phyloP scores from a whole-genome alignment of 1,140 invertebrate species.

The Lethocerus indicus region DNA sequence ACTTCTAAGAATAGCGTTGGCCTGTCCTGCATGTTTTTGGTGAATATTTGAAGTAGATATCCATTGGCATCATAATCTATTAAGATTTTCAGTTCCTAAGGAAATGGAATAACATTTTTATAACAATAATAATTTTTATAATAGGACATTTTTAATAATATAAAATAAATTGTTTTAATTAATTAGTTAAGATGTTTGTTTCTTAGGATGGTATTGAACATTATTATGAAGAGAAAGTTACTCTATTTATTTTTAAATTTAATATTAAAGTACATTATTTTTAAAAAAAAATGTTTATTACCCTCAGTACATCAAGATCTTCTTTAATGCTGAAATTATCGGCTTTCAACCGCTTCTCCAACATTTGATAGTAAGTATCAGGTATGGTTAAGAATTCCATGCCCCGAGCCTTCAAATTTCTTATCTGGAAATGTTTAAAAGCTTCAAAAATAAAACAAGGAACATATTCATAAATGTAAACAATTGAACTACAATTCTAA shows the following conservation, averaged over 20 bases:
- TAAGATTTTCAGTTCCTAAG: conserved; percentile 79
- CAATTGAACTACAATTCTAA: too few species aligned
- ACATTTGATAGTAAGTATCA: conserved; percentile 73
- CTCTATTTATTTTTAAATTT: not conserved
- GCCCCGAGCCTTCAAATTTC: conserved; percentile 63
- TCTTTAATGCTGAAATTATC: conserved; percentile 73
- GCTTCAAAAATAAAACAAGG: not conserved
- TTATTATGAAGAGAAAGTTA: not conserved
- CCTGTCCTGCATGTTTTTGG: conserved; percentile 93
- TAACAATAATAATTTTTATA: conserved; percentile 1
- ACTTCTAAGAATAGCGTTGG: conserved; percentile 95
- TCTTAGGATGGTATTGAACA: not conserved
- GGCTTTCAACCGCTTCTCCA: conserved; percentile 55
- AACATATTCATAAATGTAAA: too few species aligned
- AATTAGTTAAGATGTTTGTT: not conserved
- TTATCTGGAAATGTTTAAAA: conserved; percentile 54
- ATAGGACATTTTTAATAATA: not conserved
- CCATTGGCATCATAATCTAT: conserved; percentile 97
- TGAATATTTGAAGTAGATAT: conserved; percentile 96
- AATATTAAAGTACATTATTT: not conserved
- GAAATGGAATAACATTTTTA: conserved; percentile 7
- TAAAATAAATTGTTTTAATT: not conserved
- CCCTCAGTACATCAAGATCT: conserved; percentile 57
- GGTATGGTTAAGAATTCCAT: conserved; percentile 84
- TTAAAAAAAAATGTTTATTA: conserved; percentile 16